These are phyloP conservation scores for Trachemys scripta DNA, from an alignment of 2,113 vertebrate genomes.

Conservation along the genomic window DNA sequence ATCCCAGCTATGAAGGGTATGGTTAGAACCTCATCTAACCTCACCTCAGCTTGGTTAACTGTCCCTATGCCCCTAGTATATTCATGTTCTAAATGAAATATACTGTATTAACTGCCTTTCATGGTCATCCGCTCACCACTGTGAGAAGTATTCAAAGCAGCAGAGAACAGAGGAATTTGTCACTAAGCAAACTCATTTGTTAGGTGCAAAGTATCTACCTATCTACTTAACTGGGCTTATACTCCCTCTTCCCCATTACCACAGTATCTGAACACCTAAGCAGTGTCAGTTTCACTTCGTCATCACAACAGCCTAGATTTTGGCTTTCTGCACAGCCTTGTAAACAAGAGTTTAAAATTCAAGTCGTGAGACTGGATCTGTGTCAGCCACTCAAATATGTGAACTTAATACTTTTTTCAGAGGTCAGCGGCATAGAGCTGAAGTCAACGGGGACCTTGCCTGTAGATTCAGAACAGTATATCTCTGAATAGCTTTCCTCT, in stretches of 20 bases:
- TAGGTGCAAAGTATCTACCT: not conserved
- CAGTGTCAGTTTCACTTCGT: not conserved
- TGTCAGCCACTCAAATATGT: not conserved
- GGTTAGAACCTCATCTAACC: too few relatives aligned
- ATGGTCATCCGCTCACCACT: not conserved
- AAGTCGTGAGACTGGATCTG: not conserved
- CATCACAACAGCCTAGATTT: not conserved
- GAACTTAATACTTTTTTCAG: not conserved
- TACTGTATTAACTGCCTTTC: not conserved
- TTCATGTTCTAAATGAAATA: not conserved
- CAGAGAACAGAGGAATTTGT: not conserved
- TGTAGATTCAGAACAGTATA: not conserved
- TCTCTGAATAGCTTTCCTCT: accelerated
- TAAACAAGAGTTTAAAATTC: not conserved
- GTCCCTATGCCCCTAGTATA: too few relatives aligned
- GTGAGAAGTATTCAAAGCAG: not conserved
- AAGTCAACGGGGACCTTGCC: not conserved
- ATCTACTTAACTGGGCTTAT: not conserved
- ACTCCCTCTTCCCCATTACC: not conserved
- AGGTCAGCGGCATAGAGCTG: not conserved
- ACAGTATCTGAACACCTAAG: not conserved
- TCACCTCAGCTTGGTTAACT: too few relatives aligned
- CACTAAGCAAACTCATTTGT: not conserved
- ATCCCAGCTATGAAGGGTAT: too few relatives aligned
- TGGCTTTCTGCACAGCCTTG: not conserved